Evolutionary conservation across 2,888 invertebrate species (phyloP).

Genomic region (Zeuzera pyrina): DNA sequence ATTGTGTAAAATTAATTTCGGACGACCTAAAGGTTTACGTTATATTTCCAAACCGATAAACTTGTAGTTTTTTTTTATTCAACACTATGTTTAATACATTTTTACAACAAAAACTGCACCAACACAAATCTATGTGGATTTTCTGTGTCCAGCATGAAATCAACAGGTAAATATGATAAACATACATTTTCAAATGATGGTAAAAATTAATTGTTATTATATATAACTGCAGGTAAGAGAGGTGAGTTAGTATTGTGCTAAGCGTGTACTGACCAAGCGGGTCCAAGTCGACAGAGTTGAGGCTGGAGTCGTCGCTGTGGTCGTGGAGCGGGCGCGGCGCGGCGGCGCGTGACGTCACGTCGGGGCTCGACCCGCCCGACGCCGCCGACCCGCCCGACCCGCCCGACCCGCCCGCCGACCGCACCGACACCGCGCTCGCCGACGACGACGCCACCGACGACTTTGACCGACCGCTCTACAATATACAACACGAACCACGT

Average conservation of each 20-base stretch:
- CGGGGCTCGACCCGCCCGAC: constrained; percentile 63
- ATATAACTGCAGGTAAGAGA: background rate
- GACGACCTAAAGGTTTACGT: too few species aligned
- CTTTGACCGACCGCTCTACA: constrained; percentile 76
- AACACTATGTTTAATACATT: too few species aligned
- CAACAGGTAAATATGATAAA: too few species aligned
- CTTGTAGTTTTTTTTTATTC: too few species aligned
- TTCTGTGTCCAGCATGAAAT: too few species aligned
- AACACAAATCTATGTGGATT: too few species aligned
- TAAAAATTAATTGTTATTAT: too few species aligned
- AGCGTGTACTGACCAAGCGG: constrained; percentile 73
- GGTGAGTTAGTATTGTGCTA: too few species aligned
- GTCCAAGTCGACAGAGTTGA: constrained; percentile 93
- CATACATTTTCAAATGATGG: too few species aligned
- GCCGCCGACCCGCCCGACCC: constrained; percentile 63
- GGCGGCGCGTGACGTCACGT: constrained; percentile 67
- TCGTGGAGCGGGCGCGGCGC: constrained; percentile 52
- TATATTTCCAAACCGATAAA: too few species aligned
- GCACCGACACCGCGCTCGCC: constrained; percentile 60
- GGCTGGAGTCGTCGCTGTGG: constrained; percentile 89
- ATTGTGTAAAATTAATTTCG: too few species aligned
- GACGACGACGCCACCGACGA: constrained; percentile 68
- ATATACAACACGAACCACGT: constrained; percentile 11
- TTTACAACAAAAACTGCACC: too few species aligned
- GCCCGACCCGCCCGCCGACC: constrained; percentile 53